phyloP scores from a whole-genome alignment of 2,113 vertebrate genomes.

The Cyanocitta stelleri region DNA sequence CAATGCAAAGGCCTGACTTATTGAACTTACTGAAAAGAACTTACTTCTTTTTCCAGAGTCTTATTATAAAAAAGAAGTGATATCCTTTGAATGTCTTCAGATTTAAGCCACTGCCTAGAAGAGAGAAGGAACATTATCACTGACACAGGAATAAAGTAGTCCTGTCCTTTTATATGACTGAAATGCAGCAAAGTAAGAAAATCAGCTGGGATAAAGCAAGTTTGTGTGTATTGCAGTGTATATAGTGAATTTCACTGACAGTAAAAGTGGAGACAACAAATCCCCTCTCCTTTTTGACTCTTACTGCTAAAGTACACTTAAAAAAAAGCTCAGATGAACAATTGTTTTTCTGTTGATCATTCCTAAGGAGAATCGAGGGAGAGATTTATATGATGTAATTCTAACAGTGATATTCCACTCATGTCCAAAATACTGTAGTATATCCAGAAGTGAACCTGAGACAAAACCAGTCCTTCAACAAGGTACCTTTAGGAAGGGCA shows the following conservation, averaged over 20 bases:
- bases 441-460: background rate
- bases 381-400: background rate
- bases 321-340: background rate
- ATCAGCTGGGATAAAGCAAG: background rate
- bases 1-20: background rate
- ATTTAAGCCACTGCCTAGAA: slow-evolving; percentile 95
- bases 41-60: slow-evolving; percentile 93
- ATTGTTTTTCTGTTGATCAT: background rate
- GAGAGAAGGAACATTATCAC: background rate
- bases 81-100: slow-evolving; percentile 97
- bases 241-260: background rate
- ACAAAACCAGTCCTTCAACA: background rate
- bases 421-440: background rate
- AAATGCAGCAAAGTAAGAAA: background rate
- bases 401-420: background rate
- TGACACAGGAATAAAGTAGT: background rate
- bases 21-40: background rate
- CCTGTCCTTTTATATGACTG: background rate
- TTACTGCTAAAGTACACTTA: background rate
- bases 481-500: background rate
- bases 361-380: background rate
- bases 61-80: slow-evolving; percentile 96
- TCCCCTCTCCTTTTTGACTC: background rate
- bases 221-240: background rate
- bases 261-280: background rate